These are phyloP conservation scores for Odontamblyopus lacepedii DNA, from an alignment of 2,797 vertebrate species.

Conservation along the genomic window DNA sequence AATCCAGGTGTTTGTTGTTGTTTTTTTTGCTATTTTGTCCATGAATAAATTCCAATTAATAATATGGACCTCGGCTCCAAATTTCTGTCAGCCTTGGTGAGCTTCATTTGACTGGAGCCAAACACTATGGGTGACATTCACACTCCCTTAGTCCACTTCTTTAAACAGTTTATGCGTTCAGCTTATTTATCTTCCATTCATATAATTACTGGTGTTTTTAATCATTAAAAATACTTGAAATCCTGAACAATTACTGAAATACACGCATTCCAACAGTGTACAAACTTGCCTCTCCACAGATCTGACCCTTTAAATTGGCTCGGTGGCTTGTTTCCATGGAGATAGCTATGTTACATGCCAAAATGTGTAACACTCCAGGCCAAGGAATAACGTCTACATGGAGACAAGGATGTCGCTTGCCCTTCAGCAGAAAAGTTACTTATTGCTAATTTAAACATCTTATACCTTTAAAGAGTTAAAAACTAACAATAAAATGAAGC, in stretches of 20 bases:
- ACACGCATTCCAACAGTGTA: neutral
- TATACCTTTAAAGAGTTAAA: neutral
- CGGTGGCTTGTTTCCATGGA: neutral
- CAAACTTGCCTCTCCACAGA: neutral
- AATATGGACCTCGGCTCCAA: too few species aligned
- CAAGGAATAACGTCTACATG: neutral
- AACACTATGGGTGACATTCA: too few species aligned
- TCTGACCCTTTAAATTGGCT: neutral
- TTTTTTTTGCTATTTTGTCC: too few species aligned
- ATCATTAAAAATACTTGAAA: neutral
- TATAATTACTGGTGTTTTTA: neutral
- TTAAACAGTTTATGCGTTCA: neutral
- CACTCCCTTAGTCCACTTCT: too few species aligned
- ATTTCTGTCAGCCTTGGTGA: too few species aligned
- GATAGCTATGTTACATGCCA: neutral
- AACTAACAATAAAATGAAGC: constrained; percentile 2
- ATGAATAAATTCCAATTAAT: too few species aligned
- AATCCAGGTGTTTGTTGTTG: too few species aligned
- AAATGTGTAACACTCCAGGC: neutral
- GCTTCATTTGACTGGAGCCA: too few species aligned
- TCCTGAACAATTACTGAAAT: neutral
- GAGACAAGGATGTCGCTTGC: neutral
- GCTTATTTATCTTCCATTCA: neutral
- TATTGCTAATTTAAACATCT: neutral
- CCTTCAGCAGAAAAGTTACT: neutral